phyloP scores from a whole-genome alignment of 2,888 invertebrate genomes.

The Ophonus ardosiacus region DNA sequence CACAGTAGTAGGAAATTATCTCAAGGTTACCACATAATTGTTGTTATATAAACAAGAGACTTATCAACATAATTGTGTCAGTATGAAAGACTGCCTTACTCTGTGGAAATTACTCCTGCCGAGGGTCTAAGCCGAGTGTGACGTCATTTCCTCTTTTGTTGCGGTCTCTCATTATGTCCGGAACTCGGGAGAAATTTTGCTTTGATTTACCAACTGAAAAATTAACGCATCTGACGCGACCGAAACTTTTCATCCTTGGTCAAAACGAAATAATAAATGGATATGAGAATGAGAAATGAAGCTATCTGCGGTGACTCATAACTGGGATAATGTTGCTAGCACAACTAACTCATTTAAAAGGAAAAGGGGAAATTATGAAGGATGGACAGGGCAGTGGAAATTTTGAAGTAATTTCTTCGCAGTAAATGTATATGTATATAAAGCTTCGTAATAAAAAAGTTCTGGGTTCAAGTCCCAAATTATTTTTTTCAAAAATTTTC shows the following conservation, averaged over 20 bases:
- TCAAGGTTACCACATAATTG: slow-evolving; percentile 44
- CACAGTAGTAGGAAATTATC: slow-evolving; percentile 26
- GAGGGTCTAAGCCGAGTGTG: slow-evolving; percentile 9
- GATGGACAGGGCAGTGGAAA: background rate
- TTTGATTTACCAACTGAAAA: slow-evolving; percentile 53
- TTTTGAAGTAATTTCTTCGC: too few relatives aligned
- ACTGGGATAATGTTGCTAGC: background rate
- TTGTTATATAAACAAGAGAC: slow-evolving; percentile 27
- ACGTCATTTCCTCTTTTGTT: slow-evolving; percentile 47
- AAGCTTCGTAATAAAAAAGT: too few relatives aligned
- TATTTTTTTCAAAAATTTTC: too few relatives aligned
- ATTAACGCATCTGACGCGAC: slow-evolving; percentile 37
- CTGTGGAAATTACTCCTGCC: slow-evolving; percentile 16
- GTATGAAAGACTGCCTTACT: slow-evolving; percentile 28
- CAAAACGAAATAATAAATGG: slow-evolving; percentile 20
- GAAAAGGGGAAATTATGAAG: background rate
- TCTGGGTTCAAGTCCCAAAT: too few relatives aligned
- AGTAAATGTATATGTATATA: too few relatives aligned
- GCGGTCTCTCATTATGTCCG: slow-evolving; percentile 40
- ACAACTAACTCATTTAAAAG: background rate
- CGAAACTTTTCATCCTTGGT: background rate
- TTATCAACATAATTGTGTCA: slow-evolving; percentile 43
- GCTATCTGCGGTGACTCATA: background rate
- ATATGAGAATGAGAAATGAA: slow-evolving; percentile 13
- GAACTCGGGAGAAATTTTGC: slow-evolving; percentile 37